These are phyloP conservation scores for Octonoba sinensis DNA, from an alignment of 2,888 invertebrate genomes.

Conservation along the genomic window DNA sequence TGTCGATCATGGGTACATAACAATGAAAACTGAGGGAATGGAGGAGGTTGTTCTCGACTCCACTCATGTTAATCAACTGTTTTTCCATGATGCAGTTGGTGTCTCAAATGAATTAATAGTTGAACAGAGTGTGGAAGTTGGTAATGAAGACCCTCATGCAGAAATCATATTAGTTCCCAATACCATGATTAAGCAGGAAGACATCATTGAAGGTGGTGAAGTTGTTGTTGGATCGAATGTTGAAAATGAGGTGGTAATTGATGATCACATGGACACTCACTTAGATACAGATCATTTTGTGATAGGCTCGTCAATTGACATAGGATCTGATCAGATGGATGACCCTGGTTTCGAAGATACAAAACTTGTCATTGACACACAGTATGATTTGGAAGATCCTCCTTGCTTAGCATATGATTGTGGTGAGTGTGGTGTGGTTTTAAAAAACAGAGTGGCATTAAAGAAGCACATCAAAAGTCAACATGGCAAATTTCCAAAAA, in stretches of 20 bases:
- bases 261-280: constrained; percentile 55
- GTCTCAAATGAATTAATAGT: constrained; percentile 65
- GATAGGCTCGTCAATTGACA: constrained; percentile 53
- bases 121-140: constrained; percentile 64
- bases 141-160: constrained; percentile 63
- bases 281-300: constrained; percentile 50
- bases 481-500: constrained; percentile 67
- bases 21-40: constrained; percentile 63
- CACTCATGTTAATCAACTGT: constrained; percentile 58
- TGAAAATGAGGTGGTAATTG: constrained; percentile 66
- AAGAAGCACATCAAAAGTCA: constrained; percentile 72
- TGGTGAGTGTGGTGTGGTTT: constrained; percentile 72
- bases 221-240: constrained; percentile 65
- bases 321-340: constrained; percentile 52
- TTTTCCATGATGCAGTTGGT: constrained; percentile 59
- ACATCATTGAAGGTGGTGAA: constrained; percentile 66
- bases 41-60: constrained; percentile 62
- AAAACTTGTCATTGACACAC: constrained; percentile 66
- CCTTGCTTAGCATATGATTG: constrained; percentile 71
- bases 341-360: constrained; percentile 62
- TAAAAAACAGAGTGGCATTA: constrained; percentile 72
- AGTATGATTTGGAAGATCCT: constrained; percentile 50
- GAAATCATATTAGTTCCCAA: constrained; percentile 67
- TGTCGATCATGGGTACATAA: constrained; percentile 57
- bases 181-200: constrained; percentile 66